Evolutionary conservation across 2,888 invertebrate genomes (phyloP).

Genomic region (Cheilosia soror): DNA sequence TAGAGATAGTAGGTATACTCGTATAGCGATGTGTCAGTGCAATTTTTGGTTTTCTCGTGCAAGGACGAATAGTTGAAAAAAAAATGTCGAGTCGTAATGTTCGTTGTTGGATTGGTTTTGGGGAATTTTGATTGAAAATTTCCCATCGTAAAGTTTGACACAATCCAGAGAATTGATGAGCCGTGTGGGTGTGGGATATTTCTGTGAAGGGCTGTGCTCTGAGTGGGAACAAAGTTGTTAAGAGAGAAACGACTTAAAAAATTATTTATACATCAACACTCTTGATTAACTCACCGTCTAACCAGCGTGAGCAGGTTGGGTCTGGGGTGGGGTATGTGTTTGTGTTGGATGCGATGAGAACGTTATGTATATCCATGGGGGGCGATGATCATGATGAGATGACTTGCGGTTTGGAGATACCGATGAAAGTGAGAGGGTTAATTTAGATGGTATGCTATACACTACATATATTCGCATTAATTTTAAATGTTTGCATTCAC

Average conservation of each 20-base stretch:
- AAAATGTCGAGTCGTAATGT: constrained; percentile 4
- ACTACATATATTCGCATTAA: constrained; percentile 16
- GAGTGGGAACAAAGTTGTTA: not conserved
- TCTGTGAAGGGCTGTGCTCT: not conserved
- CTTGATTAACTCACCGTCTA: constrained; percentile 47
- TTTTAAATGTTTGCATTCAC: constrained; percentile 46
- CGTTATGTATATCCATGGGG: constrained; percentile 1
- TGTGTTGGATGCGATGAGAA: not conserved
- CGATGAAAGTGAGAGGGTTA: constrained; percentile 55
- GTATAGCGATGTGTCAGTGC: constrained; percentile 49
- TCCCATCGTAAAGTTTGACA: constrained; percentile 33
- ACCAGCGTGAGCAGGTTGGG: not conserved
- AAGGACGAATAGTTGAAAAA: constrained; percentile 54
- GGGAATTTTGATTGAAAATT: constrained; percentile 63
- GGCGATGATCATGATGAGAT: constrained; percentile 48
- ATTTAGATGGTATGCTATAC: constrained; percentile 39
- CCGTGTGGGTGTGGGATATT: not conserved
- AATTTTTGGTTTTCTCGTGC: constrained; percentile 29
- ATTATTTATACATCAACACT: constrained; percentile 61
- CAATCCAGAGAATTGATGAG: not conserved
- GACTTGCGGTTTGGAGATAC: constrained; percentile 48
- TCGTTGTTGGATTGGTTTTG: constrained; percentile 43
- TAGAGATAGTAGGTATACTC: not conserved
- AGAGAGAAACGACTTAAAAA: constrained; percentile 36
- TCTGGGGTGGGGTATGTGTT: not conserved